Evolutionary conservation across 1,140 invertebrate species (phyloP), one percentile per base, ranked within the genome.

Genomic region (Drosophila miranda): DNA sequence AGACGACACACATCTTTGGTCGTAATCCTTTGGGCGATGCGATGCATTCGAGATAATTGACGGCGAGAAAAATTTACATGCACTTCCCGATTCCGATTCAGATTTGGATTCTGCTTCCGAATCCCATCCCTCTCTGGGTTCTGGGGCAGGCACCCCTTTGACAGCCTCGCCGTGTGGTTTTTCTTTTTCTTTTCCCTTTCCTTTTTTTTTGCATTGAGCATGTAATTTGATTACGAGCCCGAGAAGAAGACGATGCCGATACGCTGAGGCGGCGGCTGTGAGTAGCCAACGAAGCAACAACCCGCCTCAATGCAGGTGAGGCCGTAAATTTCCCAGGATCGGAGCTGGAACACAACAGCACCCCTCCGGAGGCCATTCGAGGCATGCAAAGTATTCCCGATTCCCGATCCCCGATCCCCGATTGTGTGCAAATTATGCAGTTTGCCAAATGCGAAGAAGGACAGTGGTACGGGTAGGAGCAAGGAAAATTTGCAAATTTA

Each of bases 181-280:
- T 58, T 23, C 57, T 58, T 52, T 21, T 19, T 0, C 19, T 21
- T 19, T 21, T 43, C 9, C 19, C 61, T 57, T 73, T 62, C 46
- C 2, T 0, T 75, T 60, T 57, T 42, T 68, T 58, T 43, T 21
- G 57, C 54, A 76, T 67, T 81, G 66, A 52, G 76, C 78, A 57
- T 72, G 80, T 83, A 83, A 83, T 83, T 83, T 86, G 80, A 83
- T 83, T 86, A 83, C 79, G 62, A 16, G 57, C 26, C 74, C 64
- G 61, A 52, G 38, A 13, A 38, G 11, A 38, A 13, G 34, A 38
- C 34, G 34, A 38, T 11, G 34, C 56, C 46, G 56, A 57, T 41
- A 50, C 28, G 7, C 28, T 30, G 7, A 30, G 1, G 26, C 26
- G 26, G 26, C 26, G 26, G 26, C 30, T 34, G 30, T 9, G 8